A percentile compares a stretch with the other conserved stretches of the same genome.
phyloP scores from a whole-genome alignment of 2,113 vertebrate species.

The Sturnus vulgaris region DNA sequence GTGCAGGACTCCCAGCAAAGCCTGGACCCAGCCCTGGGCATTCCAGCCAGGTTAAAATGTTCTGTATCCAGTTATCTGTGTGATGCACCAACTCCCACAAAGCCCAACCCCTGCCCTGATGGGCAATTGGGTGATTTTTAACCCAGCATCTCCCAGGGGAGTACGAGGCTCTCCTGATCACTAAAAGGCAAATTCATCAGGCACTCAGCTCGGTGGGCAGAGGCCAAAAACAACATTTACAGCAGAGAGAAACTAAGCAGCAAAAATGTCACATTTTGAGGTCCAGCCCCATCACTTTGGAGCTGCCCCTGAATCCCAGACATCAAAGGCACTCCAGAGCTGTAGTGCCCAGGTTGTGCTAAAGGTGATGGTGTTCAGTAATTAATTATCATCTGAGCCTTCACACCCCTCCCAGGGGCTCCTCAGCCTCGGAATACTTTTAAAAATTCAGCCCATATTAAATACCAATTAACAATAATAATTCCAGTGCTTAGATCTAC shows the following conservation, averaged over 20 bases:
- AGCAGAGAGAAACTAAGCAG: background rate
- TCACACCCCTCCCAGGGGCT: background rate
- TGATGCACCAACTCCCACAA: background rate
- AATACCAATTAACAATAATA: slow-evolving; percentile 25
- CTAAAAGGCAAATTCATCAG: fast-evolving
- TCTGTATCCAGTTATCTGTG: background rate
- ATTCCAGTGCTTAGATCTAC: slow-evolving; percentile 21
- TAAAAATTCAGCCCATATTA: background rate
- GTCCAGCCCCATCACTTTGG: background rate
- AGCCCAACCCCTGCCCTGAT: background rate
- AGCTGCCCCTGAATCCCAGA: background rate
- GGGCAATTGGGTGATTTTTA: background rate
- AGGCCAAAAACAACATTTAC: background rate
- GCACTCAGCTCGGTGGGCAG: background rate
- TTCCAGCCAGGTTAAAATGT: background rate
- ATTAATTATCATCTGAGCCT: background rate
- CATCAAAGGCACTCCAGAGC: background rate
- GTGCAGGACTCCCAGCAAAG: background rate
- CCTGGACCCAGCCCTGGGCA: background rate
- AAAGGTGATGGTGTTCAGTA: background rate
- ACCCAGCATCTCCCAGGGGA: background rate
- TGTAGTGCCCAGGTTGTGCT: background rate
- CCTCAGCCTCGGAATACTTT: background rate
- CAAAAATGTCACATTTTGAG: background rate
- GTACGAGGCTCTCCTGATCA: background rate